These are phyloP conservation scores for Glyphotaelius pellucidus DNA, from an alignment of 2,888 invertebrate genomes.

Conservation along the genomic window DNA sequence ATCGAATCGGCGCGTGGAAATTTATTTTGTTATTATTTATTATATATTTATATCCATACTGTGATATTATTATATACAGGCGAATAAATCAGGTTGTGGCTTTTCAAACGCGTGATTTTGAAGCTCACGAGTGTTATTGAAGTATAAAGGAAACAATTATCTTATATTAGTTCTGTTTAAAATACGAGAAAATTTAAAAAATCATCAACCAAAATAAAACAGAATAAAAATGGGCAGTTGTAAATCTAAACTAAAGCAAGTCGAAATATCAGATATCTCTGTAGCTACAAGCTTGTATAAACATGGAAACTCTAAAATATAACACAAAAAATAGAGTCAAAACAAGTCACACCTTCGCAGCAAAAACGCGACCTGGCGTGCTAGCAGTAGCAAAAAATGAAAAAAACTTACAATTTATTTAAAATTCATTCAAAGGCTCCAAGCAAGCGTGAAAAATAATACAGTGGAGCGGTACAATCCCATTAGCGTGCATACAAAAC, in stretches of 20 bases:
- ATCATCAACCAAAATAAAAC: background rate
- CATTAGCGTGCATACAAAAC: slow-evolving; percentile 29
- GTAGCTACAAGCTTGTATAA: background rate
- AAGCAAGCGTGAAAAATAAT: background rate
- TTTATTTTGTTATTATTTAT: too few species aligned
- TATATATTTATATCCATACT: too few species aligned
- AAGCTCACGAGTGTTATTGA: too few species aligned
- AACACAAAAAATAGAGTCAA: background rate
- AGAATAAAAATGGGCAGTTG: background rate
- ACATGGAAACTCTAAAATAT: background rate
- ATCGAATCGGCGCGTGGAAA: too few species aligned
- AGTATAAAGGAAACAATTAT: too few species aligned
- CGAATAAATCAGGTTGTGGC: too few species aligned
- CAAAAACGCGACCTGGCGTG: background rate
- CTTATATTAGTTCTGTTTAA: too few species aligned
- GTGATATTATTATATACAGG: too few species aligned
- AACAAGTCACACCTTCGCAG: background rate
- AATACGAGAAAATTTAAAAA: background rate
- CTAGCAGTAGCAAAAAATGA: background rate
- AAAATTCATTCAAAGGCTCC: slow-evolving; percentile 14
- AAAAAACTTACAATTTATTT: slow-evolving; percentile 1
- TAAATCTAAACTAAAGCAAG: background rate
- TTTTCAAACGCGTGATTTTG: too few species aligned
- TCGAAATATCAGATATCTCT: background rate
- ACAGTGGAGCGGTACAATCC: background rate